Base-by-base conservation (phyloP, 2,113 vertebrate genomes). In the Fukomys damarensis region DNA sequence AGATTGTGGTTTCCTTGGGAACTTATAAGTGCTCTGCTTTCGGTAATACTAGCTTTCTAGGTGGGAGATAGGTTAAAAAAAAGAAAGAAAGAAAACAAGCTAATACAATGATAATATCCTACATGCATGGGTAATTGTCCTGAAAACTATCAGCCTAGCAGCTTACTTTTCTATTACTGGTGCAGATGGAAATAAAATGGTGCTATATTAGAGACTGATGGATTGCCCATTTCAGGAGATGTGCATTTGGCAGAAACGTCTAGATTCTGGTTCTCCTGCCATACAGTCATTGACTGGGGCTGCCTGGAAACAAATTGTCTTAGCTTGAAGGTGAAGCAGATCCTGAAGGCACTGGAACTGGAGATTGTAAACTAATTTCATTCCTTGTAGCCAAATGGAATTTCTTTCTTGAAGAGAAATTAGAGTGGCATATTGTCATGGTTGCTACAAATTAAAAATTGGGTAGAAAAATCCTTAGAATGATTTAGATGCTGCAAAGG, bases 361-460 rank as follows among this genome's bases (percentile, higher is more conserved):
- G 59, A 81, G 49, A 61, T 30, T 85, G n/a, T 83, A 56, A 92
- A 43, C 20, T 94, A 79, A 91, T 85, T 97, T 86, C 38, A 49
- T 38, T 76, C 32, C 14, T 72, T 90, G 24, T 11, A 88, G 70
- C 32, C 28, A 85, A 92, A 85, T 77, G 74, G 28, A 90, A 92
- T 91, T 93, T 84, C 28, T 88, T 83, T 95, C 61, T 85, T 76
- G 30, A 93, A 92, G 0, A 22, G 49, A 54, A 30, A 72, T 77
- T 30, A 86, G 30, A 89, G 7, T 83, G 90, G 65, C 76, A 32
- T 89, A 70, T 91, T 70, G 76, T 58, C 38, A 88, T 90, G 41
- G n/a, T 43, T 85, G 54, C 19, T 94, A 68, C 59, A 91, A 82
- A 82, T 66, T 92, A 88, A 89, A 72, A 72, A 6, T 35, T 81